These are phyloP conservation scores for Cnemophilus loriae DNA, from an alignment of 2,113 vertebrate species.

Conservation along the genomic window DNA sequence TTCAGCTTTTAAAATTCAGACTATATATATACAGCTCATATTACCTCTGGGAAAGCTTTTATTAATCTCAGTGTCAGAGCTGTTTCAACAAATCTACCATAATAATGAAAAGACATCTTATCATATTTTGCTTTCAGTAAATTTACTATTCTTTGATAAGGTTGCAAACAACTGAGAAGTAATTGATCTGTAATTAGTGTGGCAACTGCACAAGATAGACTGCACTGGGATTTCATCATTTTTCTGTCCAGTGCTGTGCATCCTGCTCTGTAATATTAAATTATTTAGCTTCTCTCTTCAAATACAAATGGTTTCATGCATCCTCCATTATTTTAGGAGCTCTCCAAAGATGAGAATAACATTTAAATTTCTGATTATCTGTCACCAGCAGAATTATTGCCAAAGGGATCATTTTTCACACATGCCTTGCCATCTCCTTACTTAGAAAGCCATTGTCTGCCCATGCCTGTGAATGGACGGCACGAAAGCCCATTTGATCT, in stretches of 20 bases:
- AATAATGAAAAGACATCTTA: conserved; percentile 78
- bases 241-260: conserved; percentile 60
- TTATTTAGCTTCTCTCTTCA: conserved; percentile 71
- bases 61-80: conserved; percentile 70
- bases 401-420: conserved; percentile 64
- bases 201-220: conserved; percentile 65
- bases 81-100: conserved; percentile 75
- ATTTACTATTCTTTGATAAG: conserved; percentile 79
- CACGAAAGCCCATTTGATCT: conserved; percentile 58
- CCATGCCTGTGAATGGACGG: conserved; percentile 22
- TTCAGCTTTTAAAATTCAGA: conserved; percentile 57
- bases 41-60: conserved; percentile 67
- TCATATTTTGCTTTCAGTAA: conserved; percentile 72
- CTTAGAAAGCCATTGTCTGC: conserved; percentile 48
- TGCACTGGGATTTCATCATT: conserved; percentile 61
- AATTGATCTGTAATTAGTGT: conserved; percentile 82
- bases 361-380: conserved; percentile 75
- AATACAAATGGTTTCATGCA: conserved; percentile 71
- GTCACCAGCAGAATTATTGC: conserved; percentile 49
- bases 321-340: conserved; percentile 69
- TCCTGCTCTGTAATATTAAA: conserved; percentile 61
- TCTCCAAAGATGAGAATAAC: conserved; percentile 66
- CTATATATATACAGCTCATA: conserved; percentile 39
- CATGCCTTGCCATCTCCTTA: conserved; percentile 46
- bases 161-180: conserved; percentile 74